phyloP scores from a whole-genome alignment of 2,797 vertebrate species.

The Echeneis naucrates region DNA sequence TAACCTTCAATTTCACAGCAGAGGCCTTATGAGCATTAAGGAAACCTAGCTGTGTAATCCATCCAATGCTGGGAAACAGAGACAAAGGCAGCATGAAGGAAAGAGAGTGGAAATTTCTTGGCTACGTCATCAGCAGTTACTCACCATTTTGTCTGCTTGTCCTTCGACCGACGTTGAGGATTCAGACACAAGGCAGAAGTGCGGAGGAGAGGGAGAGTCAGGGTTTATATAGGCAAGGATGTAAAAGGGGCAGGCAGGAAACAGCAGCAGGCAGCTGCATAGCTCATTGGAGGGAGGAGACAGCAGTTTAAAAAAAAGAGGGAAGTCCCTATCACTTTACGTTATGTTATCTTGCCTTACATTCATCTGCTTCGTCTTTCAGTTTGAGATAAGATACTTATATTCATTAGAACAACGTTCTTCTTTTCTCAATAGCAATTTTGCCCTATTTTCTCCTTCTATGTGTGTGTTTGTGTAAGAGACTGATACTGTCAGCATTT shows the following conservation, averaged over 20 bases:
- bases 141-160: conserved; percentile 83
- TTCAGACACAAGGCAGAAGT: conserved; percentile 83
- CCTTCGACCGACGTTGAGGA: conserved; percentile 81
- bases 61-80: conserved; percentile 13
- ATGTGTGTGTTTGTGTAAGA: neutral
- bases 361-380: conserved; percentile 17
- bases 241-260: conserved; percentile 69
- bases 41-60: conserved; percentile 6
- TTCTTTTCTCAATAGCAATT: neutral
- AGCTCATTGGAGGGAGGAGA: conserved; percentile 64
- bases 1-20: conserved; percentile 1
- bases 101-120: conserved; percentile 20
- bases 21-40: conserved; percentile 18
- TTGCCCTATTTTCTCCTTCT: neutral
- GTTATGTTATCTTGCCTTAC: conserved; percentile 9
- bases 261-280: conserved; percentile 71
- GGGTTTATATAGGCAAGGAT: conserved; percentile 77
- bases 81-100: conserved; percentile 19
- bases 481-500: neutral
- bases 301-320: conserved; percentile 44
- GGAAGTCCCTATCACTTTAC: conserved; percentile 45
- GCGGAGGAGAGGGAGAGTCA: conserved; percentile 61
- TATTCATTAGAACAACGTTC: neutral
- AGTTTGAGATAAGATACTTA: neutral
- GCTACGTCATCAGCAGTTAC: conserved; percentile 66